Evolutionary conservation across 2,888 invertebrate genomes (phyloP), one percentile per base, ranked within the genome.

Genomic region (Axea sp.): DNA sequence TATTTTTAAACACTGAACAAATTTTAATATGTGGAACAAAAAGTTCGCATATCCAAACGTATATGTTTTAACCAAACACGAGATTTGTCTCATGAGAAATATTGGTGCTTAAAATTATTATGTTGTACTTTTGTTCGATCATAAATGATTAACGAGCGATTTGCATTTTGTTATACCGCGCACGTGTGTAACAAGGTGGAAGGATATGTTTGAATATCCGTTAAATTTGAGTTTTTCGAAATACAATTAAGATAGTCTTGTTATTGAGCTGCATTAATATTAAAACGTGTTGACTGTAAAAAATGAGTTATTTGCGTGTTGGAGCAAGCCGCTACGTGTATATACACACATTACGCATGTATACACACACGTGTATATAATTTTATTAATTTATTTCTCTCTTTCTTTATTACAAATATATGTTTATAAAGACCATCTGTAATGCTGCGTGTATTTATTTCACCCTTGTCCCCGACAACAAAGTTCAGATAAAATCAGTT

Each of bases 351-450:
- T n/a, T 59, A 57, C 30, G 43, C 12, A 26, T 33, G 7, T 43
- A 57, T 57, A 43, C 9, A 57, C 41, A 41, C 14, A 19, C 17
- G 12, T 41, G 33, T 59, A 59, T 35, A 59, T 59, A 28, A 31
- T 43, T 43, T 33, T 24, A 59, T 59, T 59, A 45, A 57, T 51
- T 51, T 51, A 55, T 57, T 57, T 43, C 33, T n/a, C n/a, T n/a
- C n/a, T n/a, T n/a, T n/a, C n/a, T n/a, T n/a, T n/a, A n/a, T 57
- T 43, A 57, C 33, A 43, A 43, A 57, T 57, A 43, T 17, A 43
- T 57, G 57, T 57, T 43, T 57, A 57, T 57, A 57, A 57, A 43
- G 33, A 57, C 24, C 9, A 28, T 39, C 57, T 39, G 7, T 31
- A 22, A 30, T 3, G 11, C n/a, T 26, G 12, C n/a, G 41, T 11